Percentiles rank a stretch among this genome's conserved stretches.
phyloP scores from a whole-genome alignment of 2,797 vertebrate species.

The Halcyon leucocephala region DNA sequence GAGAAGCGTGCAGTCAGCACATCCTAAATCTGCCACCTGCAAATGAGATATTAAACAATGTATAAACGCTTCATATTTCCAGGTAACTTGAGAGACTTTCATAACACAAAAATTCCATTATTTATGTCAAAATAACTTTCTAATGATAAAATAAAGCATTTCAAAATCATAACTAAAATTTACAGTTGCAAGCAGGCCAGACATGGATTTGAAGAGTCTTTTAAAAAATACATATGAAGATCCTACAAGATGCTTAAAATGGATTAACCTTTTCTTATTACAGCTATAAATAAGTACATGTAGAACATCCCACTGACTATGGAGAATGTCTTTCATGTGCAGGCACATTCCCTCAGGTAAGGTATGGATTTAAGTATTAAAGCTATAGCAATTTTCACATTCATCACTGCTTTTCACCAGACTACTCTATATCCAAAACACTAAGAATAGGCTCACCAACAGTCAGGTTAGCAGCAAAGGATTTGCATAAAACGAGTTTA shows the following conservation, averaged over 20 bases:
- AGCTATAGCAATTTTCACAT: not conserved
- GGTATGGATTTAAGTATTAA: not conserved
- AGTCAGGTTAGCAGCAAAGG: not conserved
- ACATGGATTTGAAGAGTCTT: not conserved
- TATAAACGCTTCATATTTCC: not conserved
- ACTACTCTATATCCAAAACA: not conserved
- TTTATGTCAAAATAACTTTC: not conserved
- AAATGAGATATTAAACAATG: slow-evolving; percentile 16
- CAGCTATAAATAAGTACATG: not conserved
- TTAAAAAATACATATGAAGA: not conserved
- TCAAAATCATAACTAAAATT: not conserved
- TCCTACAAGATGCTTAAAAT: not conserved
- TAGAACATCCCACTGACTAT: not conserved
- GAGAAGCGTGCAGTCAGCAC: slow-evolving; percentile 85
- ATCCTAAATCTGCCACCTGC: slow-evolving; percentile 93
- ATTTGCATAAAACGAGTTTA: not conserved
- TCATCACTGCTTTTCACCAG: not conserved
- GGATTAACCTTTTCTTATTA: not conserved
- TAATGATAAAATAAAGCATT: not conserved
- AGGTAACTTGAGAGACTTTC: not conserved
- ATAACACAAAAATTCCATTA: not conserved
- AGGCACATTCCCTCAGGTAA: not conserved
- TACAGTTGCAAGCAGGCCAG: not conserved
- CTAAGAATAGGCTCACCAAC: not conserved
- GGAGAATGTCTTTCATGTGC: not conserved